A percentile compares a stretch with the other conserved stretches of the same genome.
Evolutionary conservation across 2,888 invertebrate species (phyloP).

Genomic region (Dicycla oo): DNA sequence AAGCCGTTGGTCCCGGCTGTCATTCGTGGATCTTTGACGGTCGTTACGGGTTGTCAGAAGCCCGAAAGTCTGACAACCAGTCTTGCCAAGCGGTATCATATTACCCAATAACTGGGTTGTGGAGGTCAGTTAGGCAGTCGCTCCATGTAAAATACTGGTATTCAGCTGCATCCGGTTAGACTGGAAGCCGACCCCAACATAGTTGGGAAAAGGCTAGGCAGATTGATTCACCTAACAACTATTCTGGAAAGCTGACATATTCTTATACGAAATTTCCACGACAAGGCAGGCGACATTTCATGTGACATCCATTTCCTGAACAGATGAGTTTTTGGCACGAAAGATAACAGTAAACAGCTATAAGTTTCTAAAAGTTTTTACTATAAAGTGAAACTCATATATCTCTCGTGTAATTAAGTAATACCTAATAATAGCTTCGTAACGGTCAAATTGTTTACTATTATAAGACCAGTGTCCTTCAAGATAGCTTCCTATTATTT

Average conservation of each 20-base stretch:
- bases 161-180: too few species aligned
- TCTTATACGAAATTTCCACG: neutral
- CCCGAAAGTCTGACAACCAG: too few species aligned
- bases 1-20: too few species aligned
- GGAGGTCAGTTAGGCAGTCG: too few species aligned
- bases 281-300: neutral
- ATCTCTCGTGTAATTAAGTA: neutral
- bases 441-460: constrained; percentile 31
- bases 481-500: constrained; percentile 49
- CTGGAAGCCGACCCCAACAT: too few species aligned
- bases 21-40: too few species aligned
- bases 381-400: neutral
- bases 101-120: too few species aligned
- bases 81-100: too few species aligned
- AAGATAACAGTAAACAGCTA: neutral
- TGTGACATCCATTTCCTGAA: neutral
- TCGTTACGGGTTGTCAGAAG: too few species aligned
- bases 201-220: too few species aligned
- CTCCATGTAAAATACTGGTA: too few species aligned
- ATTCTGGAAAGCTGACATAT: neutral
- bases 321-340: neutral
- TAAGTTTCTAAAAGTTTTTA: neutral
- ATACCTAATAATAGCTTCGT: constrained; percentile 17
- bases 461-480: constrained; percentile 41
- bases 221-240: too few species aligned